Evolutionary conservation across 2,797 vertebrate species (phyloP).

Genomic region (Pseudopleuronectes americanus): DNA sequence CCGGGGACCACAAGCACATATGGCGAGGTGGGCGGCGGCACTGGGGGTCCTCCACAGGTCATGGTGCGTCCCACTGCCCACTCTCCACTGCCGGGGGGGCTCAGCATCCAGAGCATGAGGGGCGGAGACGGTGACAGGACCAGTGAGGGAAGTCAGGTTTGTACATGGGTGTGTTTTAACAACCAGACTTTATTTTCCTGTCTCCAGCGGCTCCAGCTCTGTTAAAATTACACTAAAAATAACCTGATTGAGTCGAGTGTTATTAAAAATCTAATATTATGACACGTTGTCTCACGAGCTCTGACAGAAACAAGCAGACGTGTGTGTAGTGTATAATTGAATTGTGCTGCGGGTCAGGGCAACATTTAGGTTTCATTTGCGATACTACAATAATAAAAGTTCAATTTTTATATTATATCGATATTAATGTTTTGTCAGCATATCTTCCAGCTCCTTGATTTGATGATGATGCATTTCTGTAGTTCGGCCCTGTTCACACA

Average conservation of each 20-base stretch:
- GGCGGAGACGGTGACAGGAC: slow-evolving; percentile 60
- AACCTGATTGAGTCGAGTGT: too few relatives aligned
- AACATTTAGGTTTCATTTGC: slow-evolving; percentile 1
- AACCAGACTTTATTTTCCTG: background rate
- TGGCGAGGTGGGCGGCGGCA: slow-evolving; percentile 61
- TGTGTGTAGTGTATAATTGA: background rate
- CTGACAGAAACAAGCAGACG: slow-evolving; percentile 1
- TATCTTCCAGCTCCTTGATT: background rate
- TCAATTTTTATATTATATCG: slow-evolving; percentile 12
- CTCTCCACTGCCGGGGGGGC: slow-evolving; percentile 77
- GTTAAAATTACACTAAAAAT: slow-evolving; percentile 1
- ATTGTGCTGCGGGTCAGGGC: background rate
- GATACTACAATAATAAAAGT: slow-evolving; percentile 3
- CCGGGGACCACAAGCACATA: slow-evolving; percentile 62
- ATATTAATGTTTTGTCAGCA: slow-evolving; percentile 12
- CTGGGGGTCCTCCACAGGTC: slow-evolving; percentile 88
- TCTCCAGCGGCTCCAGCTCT: background rate
- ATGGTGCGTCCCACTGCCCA: slow-evolving; percentile 92
- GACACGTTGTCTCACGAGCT: background rate
- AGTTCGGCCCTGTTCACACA: background rate
- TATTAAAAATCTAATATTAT: too few relatives aligned
- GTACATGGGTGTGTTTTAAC: background rate
- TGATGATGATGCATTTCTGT: slow-evolving; percentile 14
- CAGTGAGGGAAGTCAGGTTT: slow-evolving; percentile 72
- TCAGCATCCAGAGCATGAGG: slow-evolving; percentile 44